These are phyloP conservation scores for Zophobas atratus DNA, from an alignment of 1,140 invertebrate species.

Conservation along the genomic window DNA sequence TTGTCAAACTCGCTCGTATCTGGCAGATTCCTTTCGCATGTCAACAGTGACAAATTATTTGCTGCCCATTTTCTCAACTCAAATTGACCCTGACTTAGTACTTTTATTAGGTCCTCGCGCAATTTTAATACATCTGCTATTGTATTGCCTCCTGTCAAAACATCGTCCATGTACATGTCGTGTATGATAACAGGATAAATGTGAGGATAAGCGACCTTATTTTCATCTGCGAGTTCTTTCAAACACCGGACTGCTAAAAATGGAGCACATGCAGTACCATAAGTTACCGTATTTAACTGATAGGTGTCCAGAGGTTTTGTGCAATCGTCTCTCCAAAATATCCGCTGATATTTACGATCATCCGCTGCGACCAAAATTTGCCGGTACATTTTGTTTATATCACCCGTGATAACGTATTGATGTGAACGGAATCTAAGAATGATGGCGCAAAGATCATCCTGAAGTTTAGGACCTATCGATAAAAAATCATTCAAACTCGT, in stretches of 20 bases:
- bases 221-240: conserved; percentile 49
- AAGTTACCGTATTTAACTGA: conserved; percentile 58
- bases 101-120: not conserved
- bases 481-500: too few relatives aligned
- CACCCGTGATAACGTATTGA: too few relatives aligned
- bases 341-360: conserved; percentile 61
- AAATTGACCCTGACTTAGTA: not conserved
- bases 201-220: not conserved
- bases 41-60: not conserved
- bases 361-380: conserved; percentile 60
- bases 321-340: conserved; percentile 61
- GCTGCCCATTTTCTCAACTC: not conserved
- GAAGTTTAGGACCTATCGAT: too few relatives aligned
- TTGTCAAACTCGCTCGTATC: not conserved
- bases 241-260: conserved; percentile 56
- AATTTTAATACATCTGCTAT: not conserved
- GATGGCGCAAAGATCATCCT: too few relatives aligned
- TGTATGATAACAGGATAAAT: not conserved
- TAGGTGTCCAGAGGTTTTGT: conserved; percentile 58
- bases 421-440: too few relatives aligned
- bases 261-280: conserved; percentile 56
- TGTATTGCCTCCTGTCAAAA: conserved; percentile 5
- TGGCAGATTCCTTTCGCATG: not conserved
- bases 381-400: conserved; percentile 62
- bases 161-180: conserved; percentile 16